phyloP scores from a whole-genome alignment of 2,888 invertebrate species.

The Linnaemya vulpina region DNA sequence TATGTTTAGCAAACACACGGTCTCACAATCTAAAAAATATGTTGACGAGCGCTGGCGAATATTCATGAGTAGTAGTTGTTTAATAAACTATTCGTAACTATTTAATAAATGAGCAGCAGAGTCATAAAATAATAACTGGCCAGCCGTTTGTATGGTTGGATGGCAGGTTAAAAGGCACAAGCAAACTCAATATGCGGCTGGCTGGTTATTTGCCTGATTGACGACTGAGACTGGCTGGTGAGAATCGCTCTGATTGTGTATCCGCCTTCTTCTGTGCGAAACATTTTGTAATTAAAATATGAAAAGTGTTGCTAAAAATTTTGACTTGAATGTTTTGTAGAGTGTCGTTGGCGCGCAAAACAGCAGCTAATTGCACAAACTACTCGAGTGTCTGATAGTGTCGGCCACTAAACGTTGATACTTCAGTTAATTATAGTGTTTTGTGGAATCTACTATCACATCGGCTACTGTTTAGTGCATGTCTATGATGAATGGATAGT shows the following conservation, averaged over 20 bases:
- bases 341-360: conserved; percentile 10
- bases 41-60: conserved; percentile 17
- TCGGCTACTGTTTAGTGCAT: conserved; percentile 1
- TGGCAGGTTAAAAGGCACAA: background rate
- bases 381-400: background rate
- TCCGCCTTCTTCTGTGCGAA: conserved; percentile 53
- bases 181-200: conserved; percentile 11
- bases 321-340: conserved; percentile 27
- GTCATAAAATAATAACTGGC: conserved; percentile 60
- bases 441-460: background rate
- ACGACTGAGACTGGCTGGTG: conserved; percentile 49
- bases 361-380: conserved; percentile 26
- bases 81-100: conserved; percentile 50
- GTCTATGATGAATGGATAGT: conserved; percentile 64
- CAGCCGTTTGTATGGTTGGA: conserved; percentile 2
- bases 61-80: conserved; percentile 7
- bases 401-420: conserved; percentile 6
- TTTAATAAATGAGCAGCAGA: conserved; percentile 60
- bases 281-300: conserved; percentile 42
- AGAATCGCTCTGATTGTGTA: conserved; percentile 63
- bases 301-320: conserved; percentile 1
- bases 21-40: background rate
- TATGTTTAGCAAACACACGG: conserved; percentile 17
- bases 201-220: conserved; percentile 43
- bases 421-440: background rate